Percentiles rank a stretch among this genome's conserved stretches.
phyloP scores from a whole-genome alignment of 1,140 invertebrate genomes.

The Drosophila aff. region DNA sequence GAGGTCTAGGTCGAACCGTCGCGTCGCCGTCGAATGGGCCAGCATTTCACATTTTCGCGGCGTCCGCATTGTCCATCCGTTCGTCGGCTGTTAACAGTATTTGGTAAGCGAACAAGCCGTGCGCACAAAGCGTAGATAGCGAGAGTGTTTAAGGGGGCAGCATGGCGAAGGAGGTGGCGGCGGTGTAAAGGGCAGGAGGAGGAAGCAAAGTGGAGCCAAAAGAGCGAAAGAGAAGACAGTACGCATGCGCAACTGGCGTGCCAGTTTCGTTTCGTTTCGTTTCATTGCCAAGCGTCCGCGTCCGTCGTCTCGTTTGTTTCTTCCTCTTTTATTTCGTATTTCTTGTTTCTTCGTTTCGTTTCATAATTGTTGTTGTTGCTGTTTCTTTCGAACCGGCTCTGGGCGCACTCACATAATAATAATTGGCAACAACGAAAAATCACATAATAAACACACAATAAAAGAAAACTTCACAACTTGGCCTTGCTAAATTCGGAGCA shows the following conservation, averaged over 20 bases:
- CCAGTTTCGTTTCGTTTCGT: conserved; percentile 61
- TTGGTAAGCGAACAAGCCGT: conserved; percentile 63
- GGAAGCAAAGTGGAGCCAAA: conserved; percentile 16
- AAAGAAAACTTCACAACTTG: conserved; percentile 81
- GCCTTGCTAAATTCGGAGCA: conserved; percentile 82
- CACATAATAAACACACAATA: conserved; percentile 81
- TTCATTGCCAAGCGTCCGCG: conserved; percentile 68
- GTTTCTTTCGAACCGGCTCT: conserved; percentile 70
- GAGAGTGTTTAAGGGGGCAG: conserved; percentile 31
- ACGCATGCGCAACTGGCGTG: conserved; percentile 71
- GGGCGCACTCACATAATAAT: conserved; percentile 63
- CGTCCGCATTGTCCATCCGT: conserved; percentile 76
- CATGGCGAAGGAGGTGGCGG: not conserved
- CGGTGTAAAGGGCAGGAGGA: not conserved
- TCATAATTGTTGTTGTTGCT: conserved; percentile 33
- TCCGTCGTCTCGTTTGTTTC: conserved; percentile 24
- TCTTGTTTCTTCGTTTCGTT: conserved; percentile 41
- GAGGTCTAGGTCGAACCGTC: conserved; percentile 80
- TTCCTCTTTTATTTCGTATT: conserved; percentile 32
- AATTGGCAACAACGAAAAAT: conserved; percentile 78
- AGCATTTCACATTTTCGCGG: conserved; percentile 83
- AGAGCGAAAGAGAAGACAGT: conserved; percentile 13
- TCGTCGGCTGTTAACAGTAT: conserved; percentile 61
- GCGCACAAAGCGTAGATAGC: conserved; percentile 44
- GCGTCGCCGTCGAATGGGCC: conserved; percentile 55